Conservation (phyloP, 2,888 invertebrate species). For the Parasteatoda lunata region DNA sequence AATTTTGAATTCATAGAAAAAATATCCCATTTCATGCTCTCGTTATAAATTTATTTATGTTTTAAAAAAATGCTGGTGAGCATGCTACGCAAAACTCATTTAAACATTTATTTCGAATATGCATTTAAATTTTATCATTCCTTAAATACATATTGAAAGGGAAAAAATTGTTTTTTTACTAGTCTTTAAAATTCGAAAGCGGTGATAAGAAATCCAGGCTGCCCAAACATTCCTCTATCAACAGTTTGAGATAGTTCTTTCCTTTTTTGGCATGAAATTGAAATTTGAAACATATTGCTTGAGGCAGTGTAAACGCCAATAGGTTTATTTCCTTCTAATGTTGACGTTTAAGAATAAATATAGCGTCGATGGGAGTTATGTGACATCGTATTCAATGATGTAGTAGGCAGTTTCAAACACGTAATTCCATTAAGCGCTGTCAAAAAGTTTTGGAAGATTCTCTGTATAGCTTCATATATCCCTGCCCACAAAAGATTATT, state of each 20-base stretch:
- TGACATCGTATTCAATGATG: slow-evolving; percentile 36
- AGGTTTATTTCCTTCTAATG: slow-evolving; percentile 52
- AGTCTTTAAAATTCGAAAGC: neutral
- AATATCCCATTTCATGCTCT: too few relatives aligned
- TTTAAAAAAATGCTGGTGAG: too few relatives aligned
- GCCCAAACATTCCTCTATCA: slow-evolving; percentile 11
- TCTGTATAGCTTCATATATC: slow-evolving; percentile 5
- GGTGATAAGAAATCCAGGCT: slow-evolving; percentile 24
- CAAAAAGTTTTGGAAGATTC: slow-evolving; percentile 53
- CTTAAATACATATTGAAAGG: too few relatives aligned
- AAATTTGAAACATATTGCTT: slow-evolving; percentile 36
- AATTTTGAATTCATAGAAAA: too few relatives aligned
- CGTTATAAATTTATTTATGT: too few relatives aligned
- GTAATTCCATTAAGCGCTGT: slow-evolving; percentile 55
- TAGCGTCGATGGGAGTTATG: slow-evolving; percentile 43
- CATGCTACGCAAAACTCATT: too few relatives aligned
- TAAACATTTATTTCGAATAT: too few relatives aligned
- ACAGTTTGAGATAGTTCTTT: slow-evolving; percentile 18
- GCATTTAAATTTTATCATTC: too few relatives aligned
- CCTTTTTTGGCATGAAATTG: slow-evolving; percentile 17
- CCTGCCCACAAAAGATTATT: slow-evolving; percentile 40
- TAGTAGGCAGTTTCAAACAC: slow-evolving; percentile 26
- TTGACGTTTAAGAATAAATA: slow-evolving; percentile 48
- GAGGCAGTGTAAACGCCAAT: slow-evolving; percentile 27
- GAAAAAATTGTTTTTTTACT: too few relatives aligned